Conservation (phyloP, 2,113 vertebrate genomes). For the Rhinolophus ferrumequinum region DNA sequence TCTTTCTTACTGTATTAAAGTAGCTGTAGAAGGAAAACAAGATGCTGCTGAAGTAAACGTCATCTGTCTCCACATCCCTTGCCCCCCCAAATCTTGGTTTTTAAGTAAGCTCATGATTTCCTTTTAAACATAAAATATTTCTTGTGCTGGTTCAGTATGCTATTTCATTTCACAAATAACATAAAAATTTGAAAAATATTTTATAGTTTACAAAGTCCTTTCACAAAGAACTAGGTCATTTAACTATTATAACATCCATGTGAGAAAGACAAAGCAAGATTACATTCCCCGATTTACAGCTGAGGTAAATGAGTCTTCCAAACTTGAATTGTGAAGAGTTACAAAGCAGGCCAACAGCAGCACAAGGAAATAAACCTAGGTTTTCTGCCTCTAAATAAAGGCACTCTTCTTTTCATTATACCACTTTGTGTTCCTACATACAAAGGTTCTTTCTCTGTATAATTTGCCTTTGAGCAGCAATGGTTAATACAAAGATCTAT, state of each 20-base stretch:
- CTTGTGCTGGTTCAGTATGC: background rate
- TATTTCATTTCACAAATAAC: background rate
- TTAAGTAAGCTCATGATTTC: background rate
- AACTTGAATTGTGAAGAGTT: background rate
- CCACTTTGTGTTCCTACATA: background rate
- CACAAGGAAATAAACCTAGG: background rate
- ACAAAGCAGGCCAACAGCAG: background rate
- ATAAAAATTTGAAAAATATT: background rate
- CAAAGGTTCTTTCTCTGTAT: background rate
- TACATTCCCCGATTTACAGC: background rate
- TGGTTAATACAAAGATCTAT: background rate
- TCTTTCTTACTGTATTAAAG: constrained; percentile 5
- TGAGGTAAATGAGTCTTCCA: background rate
- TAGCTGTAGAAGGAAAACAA: constrained; percentile 11
- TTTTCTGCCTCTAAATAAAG: background rate
- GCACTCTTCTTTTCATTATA: background rate
- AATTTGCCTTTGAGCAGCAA: background rate
- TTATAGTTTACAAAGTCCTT: constrained; percentile 28
- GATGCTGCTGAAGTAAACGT: background rate
- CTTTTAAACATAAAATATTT: constrained; percentile 44
- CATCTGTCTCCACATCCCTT: background rate
- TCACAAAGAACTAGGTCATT: background rate
- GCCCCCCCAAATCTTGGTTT: background rate
- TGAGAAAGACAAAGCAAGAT: background rate
- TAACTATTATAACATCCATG: background rate